Evolutionary conservation across 2,888 invertebrate species (phyloP).

Genomic region (Synanthedon formicaeformis): DNA sequence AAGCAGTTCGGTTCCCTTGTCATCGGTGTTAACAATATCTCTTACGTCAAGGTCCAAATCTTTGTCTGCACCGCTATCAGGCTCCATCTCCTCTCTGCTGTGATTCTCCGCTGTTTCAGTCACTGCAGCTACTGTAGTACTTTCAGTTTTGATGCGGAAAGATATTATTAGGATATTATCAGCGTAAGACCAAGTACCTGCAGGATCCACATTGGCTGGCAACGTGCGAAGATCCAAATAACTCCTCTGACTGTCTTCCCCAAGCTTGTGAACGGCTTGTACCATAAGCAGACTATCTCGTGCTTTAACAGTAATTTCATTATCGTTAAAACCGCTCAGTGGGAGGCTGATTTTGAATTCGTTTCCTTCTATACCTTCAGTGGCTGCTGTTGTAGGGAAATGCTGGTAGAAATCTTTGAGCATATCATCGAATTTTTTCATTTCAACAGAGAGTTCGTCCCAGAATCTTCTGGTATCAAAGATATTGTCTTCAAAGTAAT

Average conservation of each 20-base stretch:
- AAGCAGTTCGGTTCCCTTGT: background rate
- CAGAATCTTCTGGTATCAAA: slow-evolving; percentile 5
- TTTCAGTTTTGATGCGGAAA: slow-evolving; percentile 1
- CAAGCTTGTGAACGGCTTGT: background rate
- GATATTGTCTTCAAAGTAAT: background rate
- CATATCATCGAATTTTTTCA: slow-evolving; percentile 19
- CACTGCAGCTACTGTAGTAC: slow-evolving; percentile 4
- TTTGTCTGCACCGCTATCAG: slow-evolving; percentile 13
- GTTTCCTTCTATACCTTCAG: background rate
- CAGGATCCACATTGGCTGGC: background rate
- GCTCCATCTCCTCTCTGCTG: slow-evolving; percentile 38
- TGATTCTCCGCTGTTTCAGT: slow-evolving; percentile 11
- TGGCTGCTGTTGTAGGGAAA: background rate
- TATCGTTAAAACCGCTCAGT: background rate
- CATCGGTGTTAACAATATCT: background rate
- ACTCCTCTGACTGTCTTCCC: background rate
- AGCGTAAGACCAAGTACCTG: background rate
- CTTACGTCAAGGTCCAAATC: slow-evolving; percentile 25
- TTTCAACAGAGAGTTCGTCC: slow-evolving; percentile 1
- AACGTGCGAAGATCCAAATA: background rate
- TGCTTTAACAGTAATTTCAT: background rate
- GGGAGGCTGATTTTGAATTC: background rate
- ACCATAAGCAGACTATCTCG: background rate
- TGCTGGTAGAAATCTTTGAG: background rate
- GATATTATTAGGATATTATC: background rate